Conservation (phyloP, 2,113 vertebrate genomes). For the Thalassarche chlororhynchos region DNA sequence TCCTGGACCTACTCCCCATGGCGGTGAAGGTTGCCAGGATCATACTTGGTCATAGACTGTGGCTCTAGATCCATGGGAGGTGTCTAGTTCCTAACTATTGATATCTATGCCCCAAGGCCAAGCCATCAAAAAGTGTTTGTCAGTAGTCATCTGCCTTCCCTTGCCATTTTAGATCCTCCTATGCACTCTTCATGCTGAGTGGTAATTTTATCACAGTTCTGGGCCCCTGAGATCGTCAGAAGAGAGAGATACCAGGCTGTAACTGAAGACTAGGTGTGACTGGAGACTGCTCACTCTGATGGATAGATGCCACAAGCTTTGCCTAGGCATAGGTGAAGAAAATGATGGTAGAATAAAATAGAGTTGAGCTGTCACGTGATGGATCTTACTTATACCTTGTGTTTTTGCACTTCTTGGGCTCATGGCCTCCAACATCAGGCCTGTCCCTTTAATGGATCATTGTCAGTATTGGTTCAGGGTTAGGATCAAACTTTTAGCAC, state of each 20-base stretch:
- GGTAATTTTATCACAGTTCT: not conserved
- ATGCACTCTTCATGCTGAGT: not conserved
- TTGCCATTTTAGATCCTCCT: not conserved
- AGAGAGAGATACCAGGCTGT: not conserved
- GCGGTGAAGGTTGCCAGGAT: not conserved
- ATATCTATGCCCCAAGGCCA: not conserved
- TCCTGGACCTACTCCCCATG: not conserved
- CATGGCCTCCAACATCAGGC: not conserved
- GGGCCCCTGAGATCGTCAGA: not conserved
- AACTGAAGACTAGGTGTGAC: not conserved
- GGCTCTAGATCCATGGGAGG: not conserved
- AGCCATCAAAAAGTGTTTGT: not conserved
- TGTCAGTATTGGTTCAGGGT: not conserved
- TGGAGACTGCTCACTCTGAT: not conserved
- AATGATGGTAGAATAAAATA: not conserved
- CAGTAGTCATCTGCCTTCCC: not conserved
- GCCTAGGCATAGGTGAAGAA: not conserved
- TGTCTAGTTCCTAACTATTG: not conserved
- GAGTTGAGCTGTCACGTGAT: not conserved
- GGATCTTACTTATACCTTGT: not conserved
- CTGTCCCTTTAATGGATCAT: not conserved
- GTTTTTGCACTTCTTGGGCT: not conserved
- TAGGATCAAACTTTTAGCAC: not conserved
- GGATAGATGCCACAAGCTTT: not conserved
- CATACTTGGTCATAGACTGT: not conserved